Base-by-base conservation (phyloP, 2,888 invertebrate species). In the Apoderus coryli region DNA sequence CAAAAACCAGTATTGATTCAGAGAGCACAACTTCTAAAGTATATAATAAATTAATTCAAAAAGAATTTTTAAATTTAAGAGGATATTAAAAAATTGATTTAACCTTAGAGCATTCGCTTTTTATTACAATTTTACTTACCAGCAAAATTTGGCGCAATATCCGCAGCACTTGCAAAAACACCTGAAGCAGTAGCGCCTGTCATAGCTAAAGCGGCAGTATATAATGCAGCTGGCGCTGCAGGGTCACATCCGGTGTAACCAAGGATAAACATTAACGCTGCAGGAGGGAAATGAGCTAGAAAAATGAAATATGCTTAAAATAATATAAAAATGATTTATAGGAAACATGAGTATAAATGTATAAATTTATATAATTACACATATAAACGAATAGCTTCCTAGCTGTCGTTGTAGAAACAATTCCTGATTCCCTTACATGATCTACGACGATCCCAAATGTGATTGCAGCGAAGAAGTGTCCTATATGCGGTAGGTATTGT, bases 241-340 rank as follows among this genome's bases (percentile, higher is more conserved):
- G 66, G 65, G 45, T 69, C 64, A 36, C 70, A 70, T 16, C 68
- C 69, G 2, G 67, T 66, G 44, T 68, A 68, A 10, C 67, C 67
- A 16, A 69, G 56, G n/a, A 67, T 65, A 42, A 69, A 64, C 41
- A 71, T 57, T 22, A 68, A 50, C 2, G 69, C 63, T 10, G 68
- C 69, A 1, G 67, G 67, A 24, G 67, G 59, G 41, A 67, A 67
- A 45, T 67, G 67, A 4, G 68, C 68, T 67, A 39, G 10, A 53
- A 46, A 25, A n/a, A n/a, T n/a, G n/a, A n/a, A n/a, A n/a, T n/a
- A n/a, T n/a, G n/a, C n/a, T n/a, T 24, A 24, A 24, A 24, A n/a
- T 10, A 16, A 16, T 16, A 16, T 16, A 9, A 6, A 16, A 9
- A 9, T 7, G 19, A n/a, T n/a, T n/a, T n/a, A n/a, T 16, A 9